Evolutionary conservation across 1,140 invertebrate species (phyloP).

Genomic region (Aphis craccivora): DNA sequence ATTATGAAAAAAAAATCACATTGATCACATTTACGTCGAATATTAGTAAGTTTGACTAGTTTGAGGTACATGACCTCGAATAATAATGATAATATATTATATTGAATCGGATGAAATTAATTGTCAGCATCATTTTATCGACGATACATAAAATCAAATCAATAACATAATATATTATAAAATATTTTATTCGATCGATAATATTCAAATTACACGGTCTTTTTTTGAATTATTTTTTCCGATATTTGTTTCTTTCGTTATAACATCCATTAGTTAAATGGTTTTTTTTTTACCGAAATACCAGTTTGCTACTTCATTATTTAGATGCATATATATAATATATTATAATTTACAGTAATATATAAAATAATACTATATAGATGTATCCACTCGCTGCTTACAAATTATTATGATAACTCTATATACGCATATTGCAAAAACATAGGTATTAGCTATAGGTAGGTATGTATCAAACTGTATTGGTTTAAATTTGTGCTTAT

Average conservation of each 20-base stretch:
- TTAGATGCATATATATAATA: not conserved
- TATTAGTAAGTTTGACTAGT: not conserved
- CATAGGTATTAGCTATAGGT: too few relatives aligned
- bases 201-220: not conserved
- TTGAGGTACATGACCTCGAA: not conserved
- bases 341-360: not conserved
- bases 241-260: not conserved
- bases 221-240: not conserved
- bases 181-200: not conserved
- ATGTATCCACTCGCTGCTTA: not conserved
- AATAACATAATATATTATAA: not conserved
- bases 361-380: not conserved
- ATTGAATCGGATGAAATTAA: not conserved
- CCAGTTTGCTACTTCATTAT: not conserved
- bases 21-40: not conserved
- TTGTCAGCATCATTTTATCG: not conserved
- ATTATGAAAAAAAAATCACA: not conserved
- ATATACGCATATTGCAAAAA: not conserved
- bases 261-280: not conserved
- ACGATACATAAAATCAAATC: not conserved
- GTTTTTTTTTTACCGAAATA: not conserved
- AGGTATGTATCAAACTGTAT: not conserved
- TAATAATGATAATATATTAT: not conserved
- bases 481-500: not conserved
- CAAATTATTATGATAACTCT: not conserved